phyloP scores from a whole-genome alignment of 2,888 invertebrate species.

The Orthonevra nobilis region DNA sequence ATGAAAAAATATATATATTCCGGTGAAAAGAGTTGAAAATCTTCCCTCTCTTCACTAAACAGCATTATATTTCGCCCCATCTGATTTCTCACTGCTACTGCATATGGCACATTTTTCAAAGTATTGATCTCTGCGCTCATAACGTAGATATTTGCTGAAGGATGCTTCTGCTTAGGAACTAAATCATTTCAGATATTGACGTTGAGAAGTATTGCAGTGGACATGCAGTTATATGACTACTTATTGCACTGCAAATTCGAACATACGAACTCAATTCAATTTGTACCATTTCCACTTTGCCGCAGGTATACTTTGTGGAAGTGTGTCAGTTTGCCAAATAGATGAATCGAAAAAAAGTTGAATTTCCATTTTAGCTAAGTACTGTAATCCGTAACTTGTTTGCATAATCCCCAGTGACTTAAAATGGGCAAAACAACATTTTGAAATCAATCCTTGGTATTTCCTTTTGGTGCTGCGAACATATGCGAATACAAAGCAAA shows the following conservation, averaged over 20 bases:
- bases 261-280: conserved; percentile 17
- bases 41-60: too few relatives aligned
- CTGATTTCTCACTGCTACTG: conserved; percentile 7
- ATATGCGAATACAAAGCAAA: background rate
- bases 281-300: conserved; percentile 31
- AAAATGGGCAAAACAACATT: conserved; percentile 36
- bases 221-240: conserved; percentile 9
- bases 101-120: conserved; percentile 34
- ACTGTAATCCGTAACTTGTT: conserved; percentile 38
- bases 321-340: conserved; percentile 42
- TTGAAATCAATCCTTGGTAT: background rate
- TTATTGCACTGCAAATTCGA: conserved; percentile 35
- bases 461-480: conserved; percentile 8
- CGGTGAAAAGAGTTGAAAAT: conserved; percentile 6
- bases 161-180: conserved; percentile 10
- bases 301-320: conserved; percentile 42
- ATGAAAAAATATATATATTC: background rate
- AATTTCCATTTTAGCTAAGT: conserved; percentile 39
- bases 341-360: conserved; percentile 20
- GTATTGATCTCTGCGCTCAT: conserved; percentile 56
- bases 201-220: conserved; percentile 47
- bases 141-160: conserved; percentile 43
- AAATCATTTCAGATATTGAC: conserved; percentile 35
- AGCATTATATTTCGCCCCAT: conserved; percentile 7
- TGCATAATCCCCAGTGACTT: conserved; percentile 45